Conservation (phyloP, 2,113 vertebrate species). For the Silurus glanis region DNA sequence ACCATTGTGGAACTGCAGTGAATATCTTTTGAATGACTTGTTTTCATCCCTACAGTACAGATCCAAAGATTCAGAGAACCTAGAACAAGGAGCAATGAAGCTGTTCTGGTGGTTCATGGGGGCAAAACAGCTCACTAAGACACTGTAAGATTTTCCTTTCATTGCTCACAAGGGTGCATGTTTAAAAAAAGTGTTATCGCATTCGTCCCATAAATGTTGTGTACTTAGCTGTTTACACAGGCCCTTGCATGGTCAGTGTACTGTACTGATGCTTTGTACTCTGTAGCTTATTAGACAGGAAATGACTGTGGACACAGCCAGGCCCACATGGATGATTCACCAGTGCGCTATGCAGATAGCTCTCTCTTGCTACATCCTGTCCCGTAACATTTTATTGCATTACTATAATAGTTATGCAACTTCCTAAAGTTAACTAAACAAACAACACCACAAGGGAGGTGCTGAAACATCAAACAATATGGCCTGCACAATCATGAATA, state of each 20-base stretch:
- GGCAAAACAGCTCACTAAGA: neutral
- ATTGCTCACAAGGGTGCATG: neutral
- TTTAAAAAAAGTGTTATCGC: neutral
- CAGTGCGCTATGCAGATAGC: constrained; percentile 28
- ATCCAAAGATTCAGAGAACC: neutral
- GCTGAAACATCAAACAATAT: constrained; percentile 10
- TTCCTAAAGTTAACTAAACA: constrained; percentile 28
- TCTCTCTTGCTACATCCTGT: constrained; percentile 22
- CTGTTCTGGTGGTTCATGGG: too few relatives aligned
- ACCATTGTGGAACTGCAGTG: neutral
- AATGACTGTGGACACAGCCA: constrained; percentile 44
- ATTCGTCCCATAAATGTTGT: neutral
- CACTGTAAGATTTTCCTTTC: neutral
- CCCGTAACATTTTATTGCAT: constrained; percentile 25
- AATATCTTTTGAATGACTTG: neutral
- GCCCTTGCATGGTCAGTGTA: neutral
- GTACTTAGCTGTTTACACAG: constrained; percentile 6
- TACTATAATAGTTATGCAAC: constrained; percentile 37
- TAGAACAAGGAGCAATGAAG: neutral
- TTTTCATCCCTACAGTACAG: neutral
- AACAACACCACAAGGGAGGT: constrained; percentile 6
- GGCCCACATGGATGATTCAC: constrained; percentile 41
- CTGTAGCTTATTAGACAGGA: constrained; percentile 40
- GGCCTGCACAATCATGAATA: neutral
- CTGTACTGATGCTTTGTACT: neutral